Conservation (phyloP, 2,797 vertebrate genomes). For the Rhinophrynus dorsalis region DNA sequence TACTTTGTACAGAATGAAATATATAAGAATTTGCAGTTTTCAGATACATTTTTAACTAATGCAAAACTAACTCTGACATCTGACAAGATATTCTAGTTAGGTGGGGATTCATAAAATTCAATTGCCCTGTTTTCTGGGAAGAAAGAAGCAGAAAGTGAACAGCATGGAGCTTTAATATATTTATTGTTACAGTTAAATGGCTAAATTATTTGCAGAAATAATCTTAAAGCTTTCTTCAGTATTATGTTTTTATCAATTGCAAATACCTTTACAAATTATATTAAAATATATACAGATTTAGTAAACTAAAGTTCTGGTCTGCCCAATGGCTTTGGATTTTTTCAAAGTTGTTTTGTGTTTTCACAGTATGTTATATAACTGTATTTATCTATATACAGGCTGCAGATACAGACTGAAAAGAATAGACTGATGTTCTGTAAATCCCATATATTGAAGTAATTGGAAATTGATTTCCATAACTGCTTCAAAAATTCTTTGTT, state of each 20-base stretch:
- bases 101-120: too few relatives aligned
- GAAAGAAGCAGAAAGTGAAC: background rate
- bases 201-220: background rate
- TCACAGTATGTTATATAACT: background rate
- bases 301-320: background rate
- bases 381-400: background rate
- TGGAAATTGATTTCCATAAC: conserved; percentile 21
- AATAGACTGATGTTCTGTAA: conserved; percentile 64
- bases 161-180: background rate
- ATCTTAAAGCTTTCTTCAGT: background rate
- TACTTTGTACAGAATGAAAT: background rate
- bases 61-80: too few relatives aligned
- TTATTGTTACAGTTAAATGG: background rate
- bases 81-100: too few relatives aligned
- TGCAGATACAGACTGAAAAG: conserved; percentile 31
- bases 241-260: background rate
- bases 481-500: conserved; percentile 1
- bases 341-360: background rate
- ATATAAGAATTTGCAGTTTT: background rate
- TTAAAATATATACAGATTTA: background rate
- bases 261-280: background rate
- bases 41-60: background rate
- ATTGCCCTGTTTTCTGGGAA: too few relatives aligned
- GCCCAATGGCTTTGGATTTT: conserved; percentile 13
- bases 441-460: conserved; percentile 58